Evolutionary conservation across 2,113 vertebrate species (phyloP), one percentile per base, ranked within the genome.

Genomic region (Chinchilla lanigera): DNA sequence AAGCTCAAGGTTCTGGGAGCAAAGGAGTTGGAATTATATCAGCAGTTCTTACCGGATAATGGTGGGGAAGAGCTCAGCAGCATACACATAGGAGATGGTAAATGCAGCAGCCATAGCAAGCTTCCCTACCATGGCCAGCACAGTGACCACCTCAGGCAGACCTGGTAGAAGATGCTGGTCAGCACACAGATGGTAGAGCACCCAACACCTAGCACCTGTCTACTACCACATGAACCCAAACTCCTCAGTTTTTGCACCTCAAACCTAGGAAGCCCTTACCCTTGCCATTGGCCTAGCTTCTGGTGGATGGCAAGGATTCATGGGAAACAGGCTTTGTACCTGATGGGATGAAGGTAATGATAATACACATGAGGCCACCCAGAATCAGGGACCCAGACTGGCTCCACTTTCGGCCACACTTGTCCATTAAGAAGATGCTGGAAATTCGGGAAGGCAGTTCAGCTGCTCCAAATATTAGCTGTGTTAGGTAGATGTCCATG

Each of bases 401-500:
- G 28, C 98, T 98, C 91, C 98, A 98, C 97, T 92, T 99, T 95
- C 99, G 99, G 71, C 99, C 99, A 0, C 99, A 98, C 93, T 89
- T 96, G 78, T 99, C 98, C 41, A 99, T 98, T 0, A 97, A 6
- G 28, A 98, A 98, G 97, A 99, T 98, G 93, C 98, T 98, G 41
- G 95, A 93, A 33, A 98, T 7, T 9, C 99, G 99, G 19, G 99
- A 99, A 0, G 99, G 99, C 30, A 99, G 56, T 96, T 99, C 99
- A 6, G 98, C 99, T 0, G 98, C 30, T 56, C 99, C 99, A 28
- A 99, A 99, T 11, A 99, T 98, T 8, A 99, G 98, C 98, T 99
- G 99, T 0, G 99, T 99, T 95, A 99, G 98, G 98, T 99, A 99
- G 98, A 99, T 99, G 97, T 99, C 98, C 98, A 99, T 90, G n/a